These are phyloP conservation scores for Callopanchax toddi DNA, from an alignment of 2,113 vertebrate genomes.

Conservation along the genomic window DNA sequence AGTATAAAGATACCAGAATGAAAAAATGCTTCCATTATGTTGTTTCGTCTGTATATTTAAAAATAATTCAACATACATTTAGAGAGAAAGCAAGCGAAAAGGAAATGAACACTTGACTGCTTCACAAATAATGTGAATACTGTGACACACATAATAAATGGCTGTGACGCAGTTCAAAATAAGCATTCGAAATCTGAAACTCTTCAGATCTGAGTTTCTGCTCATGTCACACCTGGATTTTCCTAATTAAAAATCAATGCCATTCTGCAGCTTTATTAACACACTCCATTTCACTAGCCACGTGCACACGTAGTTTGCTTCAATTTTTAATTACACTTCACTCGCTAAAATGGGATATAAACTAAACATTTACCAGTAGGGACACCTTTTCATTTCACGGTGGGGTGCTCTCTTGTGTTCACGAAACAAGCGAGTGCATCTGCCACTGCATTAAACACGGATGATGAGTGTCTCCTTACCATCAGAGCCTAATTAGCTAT, in stretches of 20 bases:
- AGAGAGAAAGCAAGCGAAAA: neutral
- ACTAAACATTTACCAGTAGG: slow-evolving; percentile 77
- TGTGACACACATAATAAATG: neutral
- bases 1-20: slow-evolving; percentile 15
- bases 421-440: slow-evolving; percentile 59
- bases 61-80: slow-evolving; percentile 5
- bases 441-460: slow-evolving; percentile 58
- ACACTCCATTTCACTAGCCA: slow-evolving; percentile 65
- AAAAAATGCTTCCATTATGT: slow-evolving; percentile 36
- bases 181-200: slow-evolving; percentile 24
- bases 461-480: slow-evolving; percentile 56
- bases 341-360: slow-evolving; percentile 77
- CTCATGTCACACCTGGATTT: slow-evolving; percentile 47
- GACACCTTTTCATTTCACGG: slow-evolving; percentile 78
- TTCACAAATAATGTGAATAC: slow-evolving; percentile 2
- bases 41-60: slow-evolving; percentile 24
- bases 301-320: slow-evolving; percentile 57
- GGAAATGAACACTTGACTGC: neutral
- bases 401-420: slow-evolving; percentile 68
- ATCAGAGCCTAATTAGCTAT: slow-evolving; percentile 52
- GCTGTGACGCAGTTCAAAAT: neutral
- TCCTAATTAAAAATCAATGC: slow-evolving; percentile 73
- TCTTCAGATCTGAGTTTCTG: slow-evolving; percentile 48
- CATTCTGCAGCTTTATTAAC: slow-evolving; percentile 66
- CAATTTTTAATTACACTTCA: slow-evolving; percentile 77